phyloP scores from a whole-genome alignment of 2,888 invertebrate genomes.

The Microplitis deprimator region DNA sequence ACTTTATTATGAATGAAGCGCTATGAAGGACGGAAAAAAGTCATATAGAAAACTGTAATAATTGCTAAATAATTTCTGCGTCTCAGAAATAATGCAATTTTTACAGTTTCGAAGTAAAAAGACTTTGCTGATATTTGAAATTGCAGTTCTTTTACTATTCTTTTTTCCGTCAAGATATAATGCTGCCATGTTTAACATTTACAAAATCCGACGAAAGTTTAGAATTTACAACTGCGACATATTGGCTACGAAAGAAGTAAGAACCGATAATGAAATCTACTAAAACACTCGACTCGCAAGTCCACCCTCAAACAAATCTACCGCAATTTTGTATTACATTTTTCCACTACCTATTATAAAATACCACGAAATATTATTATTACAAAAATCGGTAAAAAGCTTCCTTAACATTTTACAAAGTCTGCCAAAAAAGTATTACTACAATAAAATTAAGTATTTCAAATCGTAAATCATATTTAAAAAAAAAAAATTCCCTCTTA shows the following conservation, averaged over 20 bases:
- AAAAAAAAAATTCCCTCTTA: not conserved
- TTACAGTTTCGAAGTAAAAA: too few species aligned
- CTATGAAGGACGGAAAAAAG: too few species aligned
- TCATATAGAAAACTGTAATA: too few species aligned
- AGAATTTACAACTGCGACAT: conserved; percentile 69
- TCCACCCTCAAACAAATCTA: conserved; percentile 5
- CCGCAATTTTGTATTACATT: conserved; percentile 13
- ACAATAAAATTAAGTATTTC: conserved; percentile 12
- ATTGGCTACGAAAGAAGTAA: conserved; percentile 65
- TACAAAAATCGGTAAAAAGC: conserved; percentile 40
- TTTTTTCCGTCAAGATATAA: too few species aligned
- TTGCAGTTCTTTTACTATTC: too few species aligned
- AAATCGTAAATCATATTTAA: not conserved
- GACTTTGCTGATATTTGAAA: too few species aligned
- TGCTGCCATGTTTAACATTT: not conserved
- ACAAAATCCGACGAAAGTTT: conserved; percentile 61
- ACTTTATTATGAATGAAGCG: too few species aligned
- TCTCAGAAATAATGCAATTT: too few species aligned
- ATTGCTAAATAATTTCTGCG: too few species aligned
- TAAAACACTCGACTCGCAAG: conserved; percentile 68
- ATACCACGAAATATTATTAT: conserved; percentile 44
- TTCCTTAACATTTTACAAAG: conserved; percentile 30
- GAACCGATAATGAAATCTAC: conserved; percentile 70
- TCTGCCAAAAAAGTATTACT: conserved; percentile 20
- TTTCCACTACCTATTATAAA: conserved; percentile 34